A percentile compares a stretch with the other conserved stretches of the same genome.
These are phyloP conservation scores for Pelmatolapia mariae DNA, from an alignment of 2,113 vertebrate genomes.

Conservation along the genomic window DNA sequence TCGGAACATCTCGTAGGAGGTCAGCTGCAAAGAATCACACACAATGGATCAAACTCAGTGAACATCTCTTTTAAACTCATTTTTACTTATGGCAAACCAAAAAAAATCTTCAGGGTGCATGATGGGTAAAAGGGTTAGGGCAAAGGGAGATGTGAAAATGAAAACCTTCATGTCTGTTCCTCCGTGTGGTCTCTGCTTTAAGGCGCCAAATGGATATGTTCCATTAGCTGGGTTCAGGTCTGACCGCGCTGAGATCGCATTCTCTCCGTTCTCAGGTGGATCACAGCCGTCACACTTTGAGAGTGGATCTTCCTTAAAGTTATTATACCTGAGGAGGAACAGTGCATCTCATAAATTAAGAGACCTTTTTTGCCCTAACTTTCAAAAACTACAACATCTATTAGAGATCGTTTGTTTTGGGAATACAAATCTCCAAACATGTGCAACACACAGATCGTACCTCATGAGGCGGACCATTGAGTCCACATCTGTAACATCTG, in stretches of 20 bases:
- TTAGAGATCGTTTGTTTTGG: neutral
- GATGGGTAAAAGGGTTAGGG: neutral
- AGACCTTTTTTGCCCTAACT: neutral
- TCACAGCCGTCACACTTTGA: conserved; percentile 77
- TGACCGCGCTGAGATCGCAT: conserved; percentile 86
- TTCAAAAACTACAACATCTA: neutral
- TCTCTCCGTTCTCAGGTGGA: conserved; percentile 82
- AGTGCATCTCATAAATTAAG: neutral
- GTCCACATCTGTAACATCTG: conserved; percentile 75
- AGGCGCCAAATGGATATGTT: conserved; percentile 88
- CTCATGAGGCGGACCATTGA: conserved; percentile 93
- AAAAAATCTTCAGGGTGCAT: neutral
- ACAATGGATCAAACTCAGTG: neutral
- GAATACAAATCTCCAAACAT: neutral
- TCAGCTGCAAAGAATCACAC: conserved; percentile 72
- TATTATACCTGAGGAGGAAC: conserved; percentile 79
- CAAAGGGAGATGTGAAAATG: neutral
- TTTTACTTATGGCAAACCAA: neutral
- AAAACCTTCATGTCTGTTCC: conserved; percentile 91
- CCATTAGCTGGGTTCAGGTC: conserved; percentile 89
- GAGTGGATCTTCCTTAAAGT: conserved; percentile 84
- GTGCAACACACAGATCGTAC: conserved; percentile 53
- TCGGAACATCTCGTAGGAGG: conserved; percentile 75
- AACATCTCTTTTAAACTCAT: neutral
- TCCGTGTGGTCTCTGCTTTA: conserved; percentile 84